Base-by-base conservation (phyloP, 2,113 vertebrate genomes). In the Astatoreochromis straeleni region DNA sequence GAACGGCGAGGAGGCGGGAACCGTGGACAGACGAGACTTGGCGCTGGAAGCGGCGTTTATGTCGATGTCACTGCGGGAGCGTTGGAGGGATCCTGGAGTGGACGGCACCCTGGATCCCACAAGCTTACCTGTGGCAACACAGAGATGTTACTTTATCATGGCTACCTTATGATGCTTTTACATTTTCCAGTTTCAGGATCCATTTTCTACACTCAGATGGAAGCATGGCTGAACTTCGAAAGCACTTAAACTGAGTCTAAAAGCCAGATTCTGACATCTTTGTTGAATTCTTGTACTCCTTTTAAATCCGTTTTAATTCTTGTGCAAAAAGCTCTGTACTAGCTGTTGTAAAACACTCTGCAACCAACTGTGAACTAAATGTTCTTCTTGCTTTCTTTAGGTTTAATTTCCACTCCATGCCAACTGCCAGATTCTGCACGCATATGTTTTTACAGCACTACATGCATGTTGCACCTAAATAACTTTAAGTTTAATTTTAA, bases 11-110 rank as follows among this genome's bases (percentile, higher is more conserved):
- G 98, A 94, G 31, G 97, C 80, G 8, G 97, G 97, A 24, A 97
- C 96, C 2, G 97, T 96, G 80, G 97, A 96, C 91, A 98, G 97
- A 89, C 98, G 98, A 10, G 98, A 98, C 96, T 99, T 99, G 96
- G 98, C 97, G 88, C 94, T 99, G 95, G 98, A 97, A 73, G 98
- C 99, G 10, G 99, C 98, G 5, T 99, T 99, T 80, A 99, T 98
- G 1, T 99, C 99, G 7, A 99, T 96, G 91, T 99, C 99, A 19
- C 99, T 99, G 57, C 98, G 97, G 88, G 99, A 99, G 10, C 99
- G 98, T 93, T 99, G 98, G 63, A 99, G 97, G 81, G 98, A 97
- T 60, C 98, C 97, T 1, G 98, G 95, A 1, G 97, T 97, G 13
- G 97, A 95, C 33, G 96, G 91, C 19, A 96, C 96, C 94, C 98